Evolutionary conservation across 2,113 vertebrate species (phyloP).

Genomic region (Eulemur rufifrons): DNA sequence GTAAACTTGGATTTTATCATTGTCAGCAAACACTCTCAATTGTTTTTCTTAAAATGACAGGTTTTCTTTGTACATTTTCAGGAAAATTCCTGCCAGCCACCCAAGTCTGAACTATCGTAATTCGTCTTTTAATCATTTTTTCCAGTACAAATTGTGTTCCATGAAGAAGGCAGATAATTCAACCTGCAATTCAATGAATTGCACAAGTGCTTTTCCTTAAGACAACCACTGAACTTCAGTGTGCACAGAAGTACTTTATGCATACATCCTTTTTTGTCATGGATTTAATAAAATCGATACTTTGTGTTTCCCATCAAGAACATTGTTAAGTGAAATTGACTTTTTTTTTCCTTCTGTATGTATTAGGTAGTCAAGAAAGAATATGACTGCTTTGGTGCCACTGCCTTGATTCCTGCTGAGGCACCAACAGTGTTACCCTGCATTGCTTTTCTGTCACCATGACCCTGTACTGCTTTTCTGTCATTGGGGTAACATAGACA

Average conservation of each 20-base stretch:
- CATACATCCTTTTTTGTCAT: not conserved
- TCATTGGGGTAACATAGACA: not conserved
- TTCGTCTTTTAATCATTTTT: conserved; percentile 17
- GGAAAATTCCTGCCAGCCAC: not conserved
- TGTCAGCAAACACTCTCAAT: not conserved
- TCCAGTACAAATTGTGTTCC: not conserved
- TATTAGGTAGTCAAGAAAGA: not conserved
- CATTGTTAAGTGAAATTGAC: not conserved
- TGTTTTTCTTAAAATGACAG: not conserved
- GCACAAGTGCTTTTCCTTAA: not conserved
- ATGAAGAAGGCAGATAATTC: not conserved
- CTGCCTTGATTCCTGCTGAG: not conserved
- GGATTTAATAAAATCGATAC: not conserved
- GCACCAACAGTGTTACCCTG: not conserved
- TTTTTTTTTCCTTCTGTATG: not conserved
- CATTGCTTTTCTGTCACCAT: not conserved
- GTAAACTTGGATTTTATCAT: not conserved
- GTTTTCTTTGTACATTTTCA: not conserved
- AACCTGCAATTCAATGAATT: not conserved
- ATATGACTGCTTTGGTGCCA: not conserved
- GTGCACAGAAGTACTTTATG: not conserved
- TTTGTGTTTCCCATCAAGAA: not conserved
- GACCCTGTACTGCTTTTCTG: not conserved
- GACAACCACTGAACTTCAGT: not conserved
- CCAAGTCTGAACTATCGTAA: not conserved